These are phyloP conservation scores for Rhinolophus sinicus DNA, from an alignment of 2,113 vertebrate species.

Conservation along the genomic window DNA sequence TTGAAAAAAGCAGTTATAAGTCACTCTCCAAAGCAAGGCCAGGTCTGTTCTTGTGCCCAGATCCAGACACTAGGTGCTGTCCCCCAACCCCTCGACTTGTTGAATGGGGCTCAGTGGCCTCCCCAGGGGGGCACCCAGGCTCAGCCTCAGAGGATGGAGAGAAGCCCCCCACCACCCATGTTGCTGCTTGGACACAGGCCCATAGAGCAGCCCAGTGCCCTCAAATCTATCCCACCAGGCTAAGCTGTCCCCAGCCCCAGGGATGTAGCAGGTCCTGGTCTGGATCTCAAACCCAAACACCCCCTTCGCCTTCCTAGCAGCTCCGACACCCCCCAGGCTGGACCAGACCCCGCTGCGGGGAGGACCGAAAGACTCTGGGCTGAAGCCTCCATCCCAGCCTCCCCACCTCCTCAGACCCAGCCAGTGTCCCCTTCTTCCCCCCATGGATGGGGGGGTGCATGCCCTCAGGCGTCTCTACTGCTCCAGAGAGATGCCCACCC, in stretches of 20 bases:
- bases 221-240: background rate
- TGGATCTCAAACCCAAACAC: background rate
- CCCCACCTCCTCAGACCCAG: background rate
- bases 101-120: slow-evolving; percentile 50
- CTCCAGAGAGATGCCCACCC: background rate
- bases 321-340: background rate
- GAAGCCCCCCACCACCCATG: background rate
- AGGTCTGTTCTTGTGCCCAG: background rate
- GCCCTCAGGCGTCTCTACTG: background rate
- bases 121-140: background rate
- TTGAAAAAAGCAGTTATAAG: too few species aligned
- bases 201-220: background rate
- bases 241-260: background rate
- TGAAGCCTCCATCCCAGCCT: background rate
- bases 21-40: background rate
- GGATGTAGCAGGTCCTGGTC: background rate
- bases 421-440: background rate
- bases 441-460: background rate
- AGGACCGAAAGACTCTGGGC: background rate
- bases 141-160: background rate
- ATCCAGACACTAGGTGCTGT: background rate
- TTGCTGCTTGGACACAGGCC: background rate
- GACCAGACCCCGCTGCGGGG: background rate
- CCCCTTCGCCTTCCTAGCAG: background rate
- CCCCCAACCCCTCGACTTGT: slow-evolving; percentile 64